Conservation (phyloP, 2,888 invertebrate genomes). For the Saturnia pavonia region DNA sequence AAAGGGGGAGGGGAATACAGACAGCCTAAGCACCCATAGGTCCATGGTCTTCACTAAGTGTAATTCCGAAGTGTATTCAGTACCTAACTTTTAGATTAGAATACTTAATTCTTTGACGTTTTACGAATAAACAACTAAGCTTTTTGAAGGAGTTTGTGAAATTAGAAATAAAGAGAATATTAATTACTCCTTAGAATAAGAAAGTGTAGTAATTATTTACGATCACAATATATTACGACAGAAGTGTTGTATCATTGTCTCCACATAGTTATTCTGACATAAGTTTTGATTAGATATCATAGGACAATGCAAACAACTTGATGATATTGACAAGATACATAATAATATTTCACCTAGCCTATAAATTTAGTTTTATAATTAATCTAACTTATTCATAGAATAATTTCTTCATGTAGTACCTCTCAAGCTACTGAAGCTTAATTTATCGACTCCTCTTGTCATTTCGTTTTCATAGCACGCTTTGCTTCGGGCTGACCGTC, state of each 20-base stretch:
- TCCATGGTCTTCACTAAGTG: no score
- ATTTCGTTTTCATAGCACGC: no score
- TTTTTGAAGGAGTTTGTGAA: background rate
- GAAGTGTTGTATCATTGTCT: conserved; percentile 22
- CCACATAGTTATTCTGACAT: conserved; percentile 6
- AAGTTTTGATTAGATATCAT: background rate
- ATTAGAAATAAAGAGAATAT: background rate
- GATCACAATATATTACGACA: conserved; percentile 7
- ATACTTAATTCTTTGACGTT: background rate
- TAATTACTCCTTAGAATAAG: background rate
- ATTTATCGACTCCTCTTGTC: no score
- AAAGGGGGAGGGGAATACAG: no score
- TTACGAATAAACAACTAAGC: background rate
- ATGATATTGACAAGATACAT: background rate
- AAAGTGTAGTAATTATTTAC: background rate
- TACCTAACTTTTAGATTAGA: background rate
- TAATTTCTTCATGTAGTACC: no score
- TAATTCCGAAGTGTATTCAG: no score
- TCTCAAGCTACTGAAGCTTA: no score
- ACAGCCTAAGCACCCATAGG: no score
- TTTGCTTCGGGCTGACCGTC: no score
- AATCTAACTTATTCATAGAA: background rate
- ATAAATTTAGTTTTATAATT: background rate
- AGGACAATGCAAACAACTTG: background rate
- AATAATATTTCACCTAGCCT: conserved; percentile 26